Conservation (phyloP, 2,888 invertebrate genomes). For the Yponomeuta evonymella region DNA sequence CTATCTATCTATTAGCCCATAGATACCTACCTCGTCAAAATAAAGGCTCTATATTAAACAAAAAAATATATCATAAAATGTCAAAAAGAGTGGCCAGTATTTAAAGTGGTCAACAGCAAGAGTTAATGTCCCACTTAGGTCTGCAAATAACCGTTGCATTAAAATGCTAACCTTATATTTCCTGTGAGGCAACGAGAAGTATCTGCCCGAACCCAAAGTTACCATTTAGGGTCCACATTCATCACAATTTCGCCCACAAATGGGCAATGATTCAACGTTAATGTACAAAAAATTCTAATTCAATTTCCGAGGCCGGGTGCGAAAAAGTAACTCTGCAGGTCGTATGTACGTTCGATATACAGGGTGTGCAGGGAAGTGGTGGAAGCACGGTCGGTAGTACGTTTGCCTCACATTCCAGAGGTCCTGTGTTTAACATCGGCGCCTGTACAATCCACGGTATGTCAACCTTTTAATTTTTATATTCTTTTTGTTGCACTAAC, state of each 20-base stretch:
- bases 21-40: no score
- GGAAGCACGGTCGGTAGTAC: no score
- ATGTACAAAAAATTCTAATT: constrained; percentile 10
- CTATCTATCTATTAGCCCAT: no score
- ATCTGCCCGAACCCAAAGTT: not conserved
- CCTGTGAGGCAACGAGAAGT: not conserved
- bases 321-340: not conserved
- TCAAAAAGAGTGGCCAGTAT: not conserved
- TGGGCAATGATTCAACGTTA: constrained; percentile 9
- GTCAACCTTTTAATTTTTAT: no score
- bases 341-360: not conserved
- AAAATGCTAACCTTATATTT: constrained; percentile 3
- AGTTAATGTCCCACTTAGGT: not conserved
- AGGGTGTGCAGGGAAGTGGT: not conserved
- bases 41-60: no score
- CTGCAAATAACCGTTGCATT: not conserved
- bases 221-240: not conserved
- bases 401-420: no score
- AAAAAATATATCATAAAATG: no score
- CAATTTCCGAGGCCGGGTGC: constrained; percentile 9
- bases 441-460: no score
- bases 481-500: no score
- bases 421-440: no score
- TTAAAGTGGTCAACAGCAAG: not conserved
- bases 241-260: constrained; percentile 13